phyloP scores from a whole-genome alignment of 2,888 invertebrate genomes.

The Melitaea athalia region DNA sequence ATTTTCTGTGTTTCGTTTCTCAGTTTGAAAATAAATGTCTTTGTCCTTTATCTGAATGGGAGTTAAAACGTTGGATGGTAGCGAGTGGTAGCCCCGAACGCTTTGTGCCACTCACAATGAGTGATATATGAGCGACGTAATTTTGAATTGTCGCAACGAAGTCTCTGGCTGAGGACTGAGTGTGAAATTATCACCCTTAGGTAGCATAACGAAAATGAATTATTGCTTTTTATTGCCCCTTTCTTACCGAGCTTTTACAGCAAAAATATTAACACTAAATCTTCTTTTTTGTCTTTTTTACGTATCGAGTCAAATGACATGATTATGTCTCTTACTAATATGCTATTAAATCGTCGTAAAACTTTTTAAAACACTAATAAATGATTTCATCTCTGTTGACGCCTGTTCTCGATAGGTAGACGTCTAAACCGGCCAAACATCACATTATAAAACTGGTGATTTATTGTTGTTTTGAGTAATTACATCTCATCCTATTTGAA shows the following conservation, averaged over 20 bases:
- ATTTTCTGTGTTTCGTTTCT: constrained; percentile 69
- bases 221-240: constrained; percentile 72
- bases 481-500: constrained; percentile 81
- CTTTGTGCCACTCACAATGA: constrained; percentile 80
- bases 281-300: constrained; percentile 40
- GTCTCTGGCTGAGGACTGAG: constrained; percentile 64
- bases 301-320: constrained; percentile 50
- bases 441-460: constrained; percentile 74
- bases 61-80: constrained; percentile 64
- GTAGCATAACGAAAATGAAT: constrained; percentile 80
- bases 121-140: constrained; percentile 80
- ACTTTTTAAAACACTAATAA: constrained; percentile 62
- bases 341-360: constrained; percentile 64
- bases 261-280: constrained; percentile 38
- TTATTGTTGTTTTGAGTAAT: constrained; percentile 80
- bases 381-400: constrained; percentile 63
- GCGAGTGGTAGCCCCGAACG: constrained; percentile 68
- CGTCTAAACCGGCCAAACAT: constrained; percentile 67
- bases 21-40: constrained; percentile 78
- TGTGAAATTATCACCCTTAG: constrained; percentile 78
- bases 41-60: constrained; percentile 73
- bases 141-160: constrained; percentile 75
- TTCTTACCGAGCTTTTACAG: constrained; percentile 44
- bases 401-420: constrained; percentile 54
- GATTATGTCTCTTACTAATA: constrained; percentile 29